These are phyloP conservation scores for Drosophila dunni DNA, from an alignment of 1,140 invertebrate genomes.

Conservation along the genomic window DNA sequence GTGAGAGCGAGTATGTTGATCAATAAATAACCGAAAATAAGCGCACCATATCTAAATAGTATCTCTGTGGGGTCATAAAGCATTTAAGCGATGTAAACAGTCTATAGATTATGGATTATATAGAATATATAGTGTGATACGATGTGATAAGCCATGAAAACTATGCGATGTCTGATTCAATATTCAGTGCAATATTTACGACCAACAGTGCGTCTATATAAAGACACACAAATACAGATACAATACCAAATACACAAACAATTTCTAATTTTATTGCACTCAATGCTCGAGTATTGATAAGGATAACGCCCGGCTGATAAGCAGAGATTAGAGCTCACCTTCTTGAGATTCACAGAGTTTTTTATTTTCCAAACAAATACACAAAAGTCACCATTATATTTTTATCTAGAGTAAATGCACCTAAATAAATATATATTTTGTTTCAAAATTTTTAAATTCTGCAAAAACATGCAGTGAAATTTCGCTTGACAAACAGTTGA, in stretches of 20 bases:
- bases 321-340: constrained; percentile 2
- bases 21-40: constrained; percentile 42
- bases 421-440: constrained; percentile 13
- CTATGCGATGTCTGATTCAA: constrained; percentile 32
- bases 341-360: neutral
- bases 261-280: neutral
- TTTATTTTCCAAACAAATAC: no score
- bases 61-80: constrained; percentile 53
- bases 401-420: neutral
- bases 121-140: constrained; percentile 39
- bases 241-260: no score
- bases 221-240: neutral
- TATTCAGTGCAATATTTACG: constrained; percentile 30
- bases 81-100: constrained; percentile 52
- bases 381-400: neutral
- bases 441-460: neutral
- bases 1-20: constrained; percentile 17
- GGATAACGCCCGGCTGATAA: constrained; percentile 7
- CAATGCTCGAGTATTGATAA: constrained; percentile 1
- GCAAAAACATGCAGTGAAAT: neutral
- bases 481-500: neutral
- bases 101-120: neutral
- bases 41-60: constrained; percentile 52
- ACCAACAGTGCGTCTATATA: constrained; percentile 1
- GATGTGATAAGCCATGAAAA: constrained; percentile 47